Base-by-base conservation (phyloP, 2,888 invertebrate species). In the Drosophila cyrtoloma region DNA sequence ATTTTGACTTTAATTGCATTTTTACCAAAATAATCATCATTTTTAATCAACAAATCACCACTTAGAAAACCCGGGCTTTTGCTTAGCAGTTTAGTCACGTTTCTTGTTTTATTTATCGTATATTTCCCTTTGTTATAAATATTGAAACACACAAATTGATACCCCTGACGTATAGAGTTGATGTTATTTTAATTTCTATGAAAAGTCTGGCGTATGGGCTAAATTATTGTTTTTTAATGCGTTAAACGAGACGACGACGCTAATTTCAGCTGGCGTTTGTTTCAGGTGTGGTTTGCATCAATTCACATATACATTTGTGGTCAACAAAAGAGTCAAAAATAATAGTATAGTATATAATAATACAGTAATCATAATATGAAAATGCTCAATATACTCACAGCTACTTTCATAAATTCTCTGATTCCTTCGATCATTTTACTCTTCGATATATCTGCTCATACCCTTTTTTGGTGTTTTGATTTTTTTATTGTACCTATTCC, bases 151-250 rank as follows among this genome's bases (percentile, higher is more conserved):
- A 28, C 10, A 44, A 52, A 55, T 53, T 42, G 35, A 70, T 33
- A 32, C 44, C 39, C 39, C 19, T 39, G 19, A 52, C 28, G 52
- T 53, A 53, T 47, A 19, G 22, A 44, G 6, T 35, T 28, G 14
- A 6, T 32, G 30, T 22, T n/a, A 47, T 51, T 67, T 47, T n/a
- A 50, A 56, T 75, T 75, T 65, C 14, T 56, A 33, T 56, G 44
- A 78, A 75, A 50, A 55, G 64, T 56, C 12, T 44, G 22, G 12
- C 61, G 35, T n/a, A 19, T 44, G n/a, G 12, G 52, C 22, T 61
- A 42, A 1, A 22, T 51, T 52, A 51, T 74, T 66, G 61, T 61
- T 66, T 63, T 56, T 55, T 66, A 77, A 77, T 39, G 55, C 28
- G n/a, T 58, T 28, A 72, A 39, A 32, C 26, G 50, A 56, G 19